Percentiles rank a stretch among this genome's conserved stretches.
Conservation (phyloP, 2,797 vertebrate species). For the Danionella dracula region DNA sequence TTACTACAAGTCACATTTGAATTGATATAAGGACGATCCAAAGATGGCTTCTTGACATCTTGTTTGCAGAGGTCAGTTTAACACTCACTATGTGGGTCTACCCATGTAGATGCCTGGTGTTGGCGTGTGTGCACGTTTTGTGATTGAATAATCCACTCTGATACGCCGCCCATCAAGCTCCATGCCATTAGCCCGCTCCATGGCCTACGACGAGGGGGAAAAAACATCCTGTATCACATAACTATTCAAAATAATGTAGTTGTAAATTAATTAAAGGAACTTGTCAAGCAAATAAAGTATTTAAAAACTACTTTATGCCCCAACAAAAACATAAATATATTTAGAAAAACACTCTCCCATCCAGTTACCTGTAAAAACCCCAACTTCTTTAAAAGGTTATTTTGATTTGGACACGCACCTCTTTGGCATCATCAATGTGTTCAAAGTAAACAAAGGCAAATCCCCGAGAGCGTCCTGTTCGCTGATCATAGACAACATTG, state of each 20-base stretch:
- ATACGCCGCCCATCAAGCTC: slow-evolving; percentile 87
- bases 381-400: not conserved
- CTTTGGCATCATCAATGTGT: slow-evolving; percentile 88
- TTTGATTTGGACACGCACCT: slow-evolving; percentile 63
- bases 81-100: slow-evolving; percentile 84
- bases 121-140: slow-evolving; percentile 88
- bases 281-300: too few relatives aligned
- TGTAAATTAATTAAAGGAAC: too few relatives aligned
- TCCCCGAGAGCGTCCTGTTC: slow-evolving; percentile 86
- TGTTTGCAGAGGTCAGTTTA: not conserved
- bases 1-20: slow-evolving; percentile 42
- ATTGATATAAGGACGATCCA: not conserved
- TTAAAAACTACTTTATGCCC: too few relatives aligned
- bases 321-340: too few relatives aligned
- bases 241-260: not conserved
- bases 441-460: slow-evolving; percentile 94
- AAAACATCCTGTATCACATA: not conserved
- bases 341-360: too few relatives aligned
- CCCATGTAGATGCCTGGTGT: slow-evolving; percentile 96
- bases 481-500: slow-evolving; percentile 91
- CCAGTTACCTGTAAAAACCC: too few relatives aligned
- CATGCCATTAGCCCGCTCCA: slow-evolving; percentile 94
- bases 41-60: not conserved
- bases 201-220: slow-evolving; percentile 66
- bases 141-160: slow-evolving; percentile 90